Evolutionary conservation across 2,797 vertebrate genomes (phyloP), one percentile per base, ranked within the genome.

Genomic region (Brachyrhaphis roseni): DNA sequence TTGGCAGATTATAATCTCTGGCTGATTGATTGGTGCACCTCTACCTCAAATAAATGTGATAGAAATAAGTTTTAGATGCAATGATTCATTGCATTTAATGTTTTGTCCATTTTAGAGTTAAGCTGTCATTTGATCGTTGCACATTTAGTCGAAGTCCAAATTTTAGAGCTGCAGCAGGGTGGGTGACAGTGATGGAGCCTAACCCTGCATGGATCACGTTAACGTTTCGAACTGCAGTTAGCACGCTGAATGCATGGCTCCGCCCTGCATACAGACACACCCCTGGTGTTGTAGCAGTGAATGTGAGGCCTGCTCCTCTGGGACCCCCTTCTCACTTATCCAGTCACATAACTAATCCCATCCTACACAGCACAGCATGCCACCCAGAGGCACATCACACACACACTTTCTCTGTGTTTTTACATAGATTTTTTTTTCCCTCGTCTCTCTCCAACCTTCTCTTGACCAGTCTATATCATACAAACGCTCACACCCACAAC

Each of bases 321-420:
- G 90, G 93, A 91, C 76, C 75, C 82, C 79, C 89, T 86, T 83
- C 92, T 91, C 94, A 92, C 91, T 93, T 93, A 93, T 90, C 92
- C 91, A 92, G 86, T 91, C 94, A 91, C 90, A 92, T 93, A 92
- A 94, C 92, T 94, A 94, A 94, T 93, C 92, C 90, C 87, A 88
- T 91, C 88, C 89, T 88, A 87, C 90, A 87, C 87, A 49, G 85
- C 85, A 73, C 91, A 88, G 88, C 85, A 78, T 84, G 86, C 78
- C 86, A 90, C 87, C 87, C 80, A 84, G 83, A 85, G 81, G 85
- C 85, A 73, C 59, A 71, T 16, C 39, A 64, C 16, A 36, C 62
- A 13, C 57, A 2, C 66, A 3, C 39, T 43, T 28, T 70, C 39
- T 70, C 72, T 57, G 34, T 78, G 74, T 78, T 78, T 82, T 79